phyloP scores from a whole-genome alignment of 2,113 vertebrate species.

The Xenus cinereus region DNA sequence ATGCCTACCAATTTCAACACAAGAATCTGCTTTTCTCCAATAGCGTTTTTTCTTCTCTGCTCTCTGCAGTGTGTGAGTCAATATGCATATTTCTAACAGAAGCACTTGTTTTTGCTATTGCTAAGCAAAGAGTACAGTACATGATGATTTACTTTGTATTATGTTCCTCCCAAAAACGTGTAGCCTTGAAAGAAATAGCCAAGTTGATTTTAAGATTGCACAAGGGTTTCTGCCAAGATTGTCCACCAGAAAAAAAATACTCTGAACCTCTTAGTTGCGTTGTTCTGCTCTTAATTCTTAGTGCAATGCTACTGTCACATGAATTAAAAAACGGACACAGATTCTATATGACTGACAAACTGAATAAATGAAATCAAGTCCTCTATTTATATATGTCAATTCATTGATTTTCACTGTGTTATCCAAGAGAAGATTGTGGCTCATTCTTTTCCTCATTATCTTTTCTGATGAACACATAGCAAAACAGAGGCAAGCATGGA shows the following conservation, averaged over 20 bases:
- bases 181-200: not conserved
- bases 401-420: not conserved
- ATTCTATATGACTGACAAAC: not conserved
- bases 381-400: not conserved
- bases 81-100: not conserved
- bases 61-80: not conserved
- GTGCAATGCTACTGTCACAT: not conserved
- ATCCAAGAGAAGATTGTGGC: not conserved
- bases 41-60: not conserved
- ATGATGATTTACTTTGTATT: not conserved
- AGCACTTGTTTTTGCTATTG: not conserved
- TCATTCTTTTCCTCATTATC: not conserved
- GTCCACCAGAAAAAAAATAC: fast-evolving
- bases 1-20: not conserved
- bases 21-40: not conserved
- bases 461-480: not conserved
- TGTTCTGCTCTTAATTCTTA: not conserved
- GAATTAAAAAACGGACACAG: not conserved
- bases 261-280: not conserved
- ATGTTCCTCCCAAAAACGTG: not conserved
- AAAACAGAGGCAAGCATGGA: not conserved
- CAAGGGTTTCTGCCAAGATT: not conserved
- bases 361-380: not conserved
- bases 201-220: not conserved
- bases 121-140: not conserved